Base-by-base conservation (phyloP, 2,113 vertebrate species). In the Charadrius vociferus region DNA sequence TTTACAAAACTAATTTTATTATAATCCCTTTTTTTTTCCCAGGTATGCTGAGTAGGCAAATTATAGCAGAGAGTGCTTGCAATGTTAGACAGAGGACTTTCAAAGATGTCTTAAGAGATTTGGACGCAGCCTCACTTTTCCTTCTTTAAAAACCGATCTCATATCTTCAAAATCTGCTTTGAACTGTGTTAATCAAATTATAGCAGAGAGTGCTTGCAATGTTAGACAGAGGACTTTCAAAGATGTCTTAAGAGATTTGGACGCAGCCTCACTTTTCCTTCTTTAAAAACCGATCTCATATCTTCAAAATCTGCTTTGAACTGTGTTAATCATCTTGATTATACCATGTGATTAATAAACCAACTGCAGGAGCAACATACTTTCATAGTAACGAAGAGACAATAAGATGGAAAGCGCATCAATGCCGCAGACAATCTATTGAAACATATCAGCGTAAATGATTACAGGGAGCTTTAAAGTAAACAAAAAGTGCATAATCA, bases 291-390 rank as follows among this genome's bases (percentile, higher is more conserved):
- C 77, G 20, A 16, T 41, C 94, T 90, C 52, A 59, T 37, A 68
- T 87, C 73, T 72, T 94, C 86, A 84, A 92, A 96, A 95, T 47
- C 8, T 41, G 55, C 84, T 85, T 96, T 92, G 55, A 93, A 37
- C 27, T 61, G 39, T 39, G 36, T 92, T 89, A 84, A 92, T 77
- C 53, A 84, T 71, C 82, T 80, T 71, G 94, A 88, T 36, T 96
- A 86, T 61, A 89, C 67, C 72, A 84, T 13, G 81, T 74, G 36
- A 27, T 58, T 93, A 94, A 95, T 23, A 91, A 87, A 81, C 53
- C 0, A 3, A 58, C 86, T 73, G 39, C 53, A 86, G 68, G 56
- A 95, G 65, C 75, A 88, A 52, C 56, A 39, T 52, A 43, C 58
- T 93, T 61, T 36, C 52, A 90, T 85, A 77, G 88, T 47, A 96